Evolutionary conservation across 2,888 invertebrate genomes (phyloP), one percentile per base, ranked within the genome.

Genomic region (Heliconius hortense): DNA sequence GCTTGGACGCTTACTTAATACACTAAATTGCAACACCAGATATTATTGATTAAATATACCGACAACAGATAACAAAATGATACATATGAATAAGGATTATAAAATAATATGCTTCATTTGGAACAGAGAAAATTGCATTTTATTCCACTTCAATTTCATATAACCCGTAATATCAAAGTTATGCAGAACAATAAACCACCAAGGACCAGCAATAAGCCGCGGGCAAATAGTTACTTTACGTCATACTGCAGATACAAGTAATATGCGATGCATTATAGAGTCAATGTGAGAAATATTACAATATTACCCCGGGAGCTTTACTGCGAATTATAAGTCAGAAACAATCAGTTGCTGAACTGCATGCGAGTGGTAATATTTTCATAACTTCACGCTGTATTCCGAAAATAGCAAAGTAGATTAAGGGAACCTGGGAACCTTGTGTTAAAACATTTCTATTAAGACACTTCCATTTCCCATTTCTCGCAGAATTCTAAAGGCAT

Each of bases 201-300:
- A 35, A 53, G 69, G 69, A 62, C 35, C 35, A 53, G 35, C n/a
- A 35, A 62, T 63, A 39, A 53, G 26, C 63, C 62, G 48, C 69
- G 63, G 69, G 63, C 69, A 70, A 64, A 70, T 74, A 56, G 70
- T 56, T 74, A 56, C 28, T 26, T 56, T 74, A 35, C 63, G 70
- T 62, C 43, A 64, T 69, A 48, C 53, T 26, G 53, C 70, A 69
- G 70, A 74, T 70, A 70, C 63, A 64, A 70, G 70, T 74, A 70
- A 64, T 74, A 64, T 74, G 63, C 56, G 43, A 48, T 35, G 70
- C 64, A 70, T 74, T 74, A 64, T 70, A 64, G 56, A 74, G 63
- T 64, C 56, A 72, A 60, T 77, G 68, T 77, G 68, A 62, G 63
- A 59, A 18, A 73, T 71, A 72, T 69, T 70, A 48, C 35, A 39